Evolutionary conservation across 2,113 vertebrate genomes (phyloP).

Genomic region (Alosa alosa): DNA sequence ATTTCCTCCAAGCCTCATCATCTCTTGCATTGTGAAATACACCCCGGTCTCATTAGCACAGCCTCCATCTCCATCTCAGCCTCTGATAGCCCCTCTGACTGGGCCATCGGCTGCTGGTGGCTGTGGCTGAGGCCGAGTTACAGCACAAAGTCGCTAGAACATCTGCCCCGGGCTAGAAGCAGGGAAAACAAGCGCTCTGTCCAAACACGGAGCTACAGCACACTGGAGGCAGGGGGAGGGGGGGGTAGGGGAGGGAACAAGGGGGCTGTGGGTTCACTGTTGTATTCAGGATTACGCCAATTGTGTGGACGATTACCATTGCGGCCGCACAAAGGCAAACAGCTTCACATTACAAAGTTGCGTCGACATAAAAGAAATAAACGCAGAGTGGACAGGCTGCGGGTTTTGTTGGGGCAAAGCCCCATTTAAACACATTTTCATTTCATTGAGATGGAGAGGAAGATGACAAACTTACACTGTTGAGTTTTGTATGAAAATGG

Average conservation of each 20-base stretch:
- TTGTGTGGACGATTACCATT: conserved; percentile 18
- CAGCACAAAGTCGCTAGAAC: not conserved
- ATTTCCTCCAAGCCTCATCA: not conserved
- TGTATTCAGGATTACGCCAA: conserved; percentile 14
- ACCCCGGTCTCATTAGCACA: not conserved
- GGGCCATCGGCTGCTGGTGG: too few relatives aligned
- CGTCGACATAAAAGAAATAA: conserved; percentile 17
- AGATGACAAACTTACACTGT: not conserved
- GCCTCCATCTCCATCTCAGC: not conserved
- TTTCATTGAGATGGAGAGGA: not conserved
- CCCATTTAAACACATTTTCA: not conserved
- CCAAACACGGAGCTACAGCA: not conserved
- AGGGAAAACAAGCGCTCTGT: not conserved
- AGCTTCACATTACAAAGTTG: conserved; percentile 21
- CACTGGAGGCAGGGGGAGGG: not conserved
- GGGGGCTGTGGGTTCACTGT: not conserved
- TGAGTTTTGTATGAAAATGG: not conserved
- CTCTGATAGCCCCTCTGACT: not conserved
- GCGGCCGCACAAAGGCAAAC: conserved; percentile 4
- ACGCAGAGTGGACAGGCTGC: conserved; percentile 2
- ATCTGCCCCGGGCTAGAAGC: not conserved
- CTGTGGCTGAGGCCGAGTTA: not conserved
- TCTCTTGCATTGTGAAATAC: not conserved
- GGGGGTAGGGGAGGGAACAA: too few relatives aligned
- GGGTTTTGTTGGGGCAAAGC: not conserved